These are phyloP conservation scores for Drosophila paramelanica DNA, from an alignment of 2,888 invertebrate genomes.

Conservation along the genomic window DNA sequence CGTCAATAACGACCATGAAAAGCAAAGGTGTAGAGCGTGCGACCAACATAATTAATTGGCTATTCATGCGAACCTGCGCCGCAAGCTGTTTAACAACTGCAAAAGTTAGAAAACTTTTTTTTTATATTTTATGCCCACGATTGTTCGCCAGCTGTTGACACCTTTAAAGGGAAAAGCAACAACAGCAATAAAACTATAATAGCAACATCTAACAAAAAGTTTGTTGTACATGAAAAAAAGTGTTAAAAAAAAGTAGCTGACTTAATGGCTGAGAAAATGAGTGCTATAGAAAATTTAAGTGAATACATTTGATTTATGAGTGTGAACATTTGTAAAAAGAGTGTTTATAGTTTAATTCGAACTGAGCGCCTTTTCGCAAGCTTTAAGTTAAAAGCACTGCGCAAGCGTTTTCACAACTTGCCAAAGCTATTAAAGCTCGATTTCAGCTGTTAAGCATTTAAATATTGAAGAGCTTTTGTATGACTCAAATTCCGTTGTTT, in stretches of 20 bases:
- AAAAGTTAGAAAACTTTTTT: conserved; percentile 50
- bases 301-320: conserved; percentile 11
- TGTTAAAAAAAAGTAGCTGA: conserved; percentile 30
- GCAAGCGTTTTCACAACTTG: conserved; percentile 1
- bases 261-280: conserved; percentile 46
- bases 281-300: conserved; percentile 14
- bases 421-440: conserved; percentile 1
- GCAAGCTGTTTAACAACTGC: conserved; percentile 45
- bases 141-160: conserved; percentile 68
- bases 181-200: conserved; percentile 32
- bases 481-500: not conserved
- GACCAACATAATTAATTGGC: conserved; percentile 76
- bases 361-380: conserved; percentile 4
- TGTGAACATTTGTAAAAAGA: conserved; percentile 4
- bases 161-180: conserved; percentile 66
- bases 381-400: conserved; percentile 20
- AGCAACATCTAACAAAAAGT: conserved; percentile 32
- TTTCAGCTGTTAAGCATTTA: not conserved
- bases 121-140: conserved; percentile 29
- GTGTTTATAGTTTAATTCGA: conserved; percentile 6
- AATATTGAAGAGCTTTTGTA: not conserved
- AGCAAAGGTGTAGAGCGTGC: conserved; percentile 72
- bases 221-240: conserved; percentile 22
- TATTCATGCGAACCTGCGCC: conserved; percentile 61
- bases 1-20: conserved; percentile 77